A percentile compares a stretch with the other conserved stretches of the same genome.
These are phyloP conservation scores for Adrianichthys oophorus DNA, from an alignment of 2,797 vertebrate genomes.

Conservation along the genomic window DNA sequence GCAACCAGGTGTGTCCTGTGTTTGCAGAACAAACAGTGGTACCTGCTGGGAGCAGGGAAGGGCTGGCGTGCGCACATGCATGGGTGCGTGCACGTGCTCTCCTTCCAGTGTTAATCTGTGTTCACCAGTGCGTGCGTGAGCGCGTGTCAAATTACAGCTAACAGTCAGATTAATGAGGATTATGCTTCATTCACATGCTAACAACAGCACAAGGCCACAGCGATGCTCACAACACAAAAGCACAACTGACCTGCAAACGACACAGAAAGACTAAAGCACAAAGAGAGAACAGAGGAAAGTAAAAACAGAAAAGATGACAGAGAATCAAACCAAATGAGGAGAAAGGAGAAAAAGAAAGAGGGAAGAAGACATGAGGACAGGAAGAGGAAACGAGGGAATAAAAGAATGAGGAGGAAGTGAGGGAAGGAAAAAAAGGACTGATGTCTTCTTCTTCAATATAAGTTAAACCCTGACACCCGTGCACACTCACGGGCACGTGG, in stretches of 20 bases:
- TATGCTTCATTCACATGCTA: conserved; percentile 55
- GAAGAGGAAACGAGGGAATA: not conserved
- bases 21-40: conserved; percentile 96
- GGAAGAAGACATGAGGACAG: not conserved
- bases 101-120: no score
- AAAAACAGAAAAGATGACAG: not conserved
- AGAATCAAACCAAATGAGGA: not conserved
- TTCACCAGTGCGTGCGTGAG: conserved; percentile 27
- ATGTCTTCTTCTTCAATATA: no score
- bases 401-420: not conserved
- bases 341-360: not conserved
- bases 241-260: not conserved
- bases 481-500: not conserved
- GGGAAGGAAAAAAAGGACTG: not conserved
- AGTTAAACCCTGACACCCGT: no score
- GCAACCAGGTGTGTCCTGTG: conserved; percentile 88
- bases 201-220: conserved; percentile 4
- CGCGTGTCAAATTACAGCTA: conserved; percentile 56
- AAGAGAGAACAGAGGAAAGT: not conserved
- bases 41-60: conserved; percentile 88
- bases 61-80: conserved; percentile 18
- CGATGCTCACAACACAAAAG: not conserved
- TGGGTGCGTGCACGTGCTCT: not conserved
- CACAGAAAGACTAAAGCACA: no score
- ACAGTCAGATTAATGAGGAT: conserved; percentile 70